These are phyloP conservation scores for Drosophila infuscata DNA, from an alignment of 2,888 invertebrate species.

Conservation along the genomic window DNA sequence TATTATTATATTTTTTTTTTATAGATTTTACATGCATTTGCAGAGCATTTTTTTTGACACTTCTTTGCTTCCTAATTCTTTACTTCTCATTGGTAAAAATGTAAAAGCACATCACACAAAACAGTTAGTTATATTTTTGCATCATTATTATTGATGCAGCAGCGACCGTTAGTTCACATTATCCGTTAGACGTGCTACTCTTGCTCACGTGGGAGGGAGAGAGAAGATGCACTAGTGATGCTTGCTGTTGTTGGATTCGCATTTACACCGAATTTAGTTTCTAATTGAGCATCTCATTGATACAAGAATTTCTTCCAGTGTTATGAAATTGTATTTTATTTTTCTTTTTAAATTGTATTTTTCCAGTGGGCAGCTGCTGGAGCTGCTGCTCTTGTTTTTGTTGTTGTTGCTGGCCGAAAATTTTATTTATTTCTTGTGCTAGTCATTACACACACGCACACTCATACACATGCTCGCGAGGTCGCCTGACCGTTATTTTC, in stretches of 20 bases:
- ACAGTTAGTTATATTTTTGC: conserved; percentile 12
- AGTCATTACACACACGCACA: conserved; percentile 65
- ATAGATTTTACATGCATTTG: conserved; percentile 60
- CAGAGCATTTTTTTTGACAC: conserved; percentile 34
- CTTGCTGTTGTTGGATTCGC: conserved; percentile 33
- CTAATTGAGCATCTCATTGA: conserved; percentile 29
- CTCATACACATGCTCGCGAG: conserved; percentile 33
- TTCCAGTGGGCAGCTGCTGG: conserved; percentile 70
- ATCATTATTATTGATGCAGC: conserved; percentile 17
- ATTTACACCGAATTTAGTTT: conserved; percentile 57
- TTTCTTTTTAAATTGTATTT: conserved; percentile 28
- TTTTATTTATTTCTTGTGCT: conserved; percentile 75
- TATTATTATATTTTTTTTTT: conserved; percentile 25
- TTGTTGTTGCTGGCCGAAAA: conserved; percentile 39
- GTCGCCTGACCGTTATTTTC: conserved; percentile 56
- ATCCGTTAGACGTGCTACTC: conserved; percentile 30
- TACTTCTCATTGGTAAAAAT: not conserved
- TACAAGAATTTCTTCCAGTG: conserved; percentile 23
- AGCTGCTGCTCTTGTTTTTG: conserved; percentile 38
- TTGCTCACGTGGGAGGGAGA: conserved; percentile 4
- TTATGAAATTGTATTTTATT: conserved; percentile 24
- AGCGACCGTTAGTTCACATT: conserved; percentile 24
- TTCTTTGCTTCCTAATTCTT: conserved; percentile 25
- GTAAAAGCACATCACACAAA: conserved; percentile 21
- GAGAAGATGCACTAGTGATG: not conserved